Base-by-base conservation (phyloP, 2,797 vertebrate species). In the Tragelaphus oryx region DNA sequence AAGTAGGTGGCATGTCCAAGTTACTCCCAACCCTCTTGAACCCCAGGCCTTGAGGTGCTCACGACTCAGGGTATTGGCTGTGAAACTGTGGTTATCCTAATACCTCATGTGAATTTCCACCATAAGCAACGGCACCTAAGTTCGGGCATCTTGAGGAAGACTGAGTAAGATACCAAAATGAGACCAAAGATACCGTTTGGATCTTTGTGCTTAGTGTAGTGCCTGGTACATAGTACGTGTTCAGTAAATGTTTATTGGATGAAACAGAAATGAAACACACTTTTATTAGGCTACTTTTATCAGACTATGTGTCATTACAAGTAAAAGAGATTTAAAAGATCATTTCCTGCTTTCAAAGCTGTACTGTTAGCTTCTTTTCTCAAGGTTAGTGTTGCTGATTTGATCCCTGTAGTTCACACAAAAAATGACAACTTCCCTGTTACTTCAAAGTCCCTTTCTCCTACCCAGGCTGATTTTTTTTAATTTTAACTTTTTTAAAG, bases 391-490 rank as follows among this genome's bases (percentile, higher is more conserved):
- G 8, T 79, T 96, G 94, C 81, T 82, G 20, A 94, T 71, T n/a
- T 24, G 82, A 80, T 76, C 6, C 8, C 60, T 75, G 3, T 18
- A 26, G 78, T 87, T 82, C 48, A 75, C 9, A 44, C 16, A 52
- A 74, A 54, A 94, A 80, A 26, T 41, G 68, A 52, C 75, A 82
- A 74, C 33, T 94, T 96, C 24, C 71, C 48, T 55, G 48, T 87
- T 81, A 76, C 48, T 68, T 96, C 46, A 80, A 82, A 88, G 59
- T 75, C 30, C 33, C 33, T 95, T 80, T 89, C 50, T 96, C 80
- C 86, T 82, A 90, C 37, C 33, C 71, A 46, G 24, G 54, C 14
- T 78, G 59, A 44, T n/a, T 33, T 68, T 68, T 68, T 87, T 75
- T 9, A 0, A 74, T 62, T 82, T 91, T 60, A 41, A 80, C 41